phyloP scores from a whole-genome alignment of 2,888 invertebrate species.

The Brachyopa scutellaris region DNA sequence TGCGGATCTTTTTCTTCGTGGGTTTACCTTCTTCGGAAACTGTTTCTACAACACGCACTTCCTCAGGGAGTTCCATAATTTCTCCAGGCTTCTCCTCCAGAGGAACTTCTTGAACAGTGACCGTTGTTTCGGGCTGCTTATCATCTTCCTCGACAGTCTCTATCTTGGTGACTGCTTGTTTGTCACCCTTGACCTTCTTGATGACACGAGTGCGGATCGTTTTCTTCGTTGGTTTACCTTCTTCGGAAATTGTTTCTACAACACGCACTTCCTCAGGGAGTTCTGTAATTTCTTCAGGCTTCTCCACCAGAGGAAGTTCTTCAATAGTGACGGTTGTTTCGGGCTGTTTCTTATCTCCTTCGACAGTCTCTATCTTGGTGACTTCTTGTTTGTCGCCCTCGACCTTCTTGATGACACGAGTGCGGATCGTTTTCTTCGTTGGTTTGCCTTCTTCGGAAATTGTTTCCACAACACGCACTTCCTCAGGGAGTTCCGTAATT shows the following conservation, averaged over 20 bases:
- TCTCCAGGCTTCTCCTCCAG: slow-evolving; percentile 55
- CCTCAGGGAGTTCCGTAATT: slow-evolving; percentile 73
- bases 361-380: slow-evolving; percentile 80
- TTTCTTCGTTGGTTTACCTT: slow-evolving; percentile 73
- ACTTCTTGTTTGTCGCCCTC: slow-evolving; percentile 76
- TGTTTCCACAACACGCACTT: slow-evolving; percentile 61
- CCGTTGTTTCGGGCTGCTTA: slow-evolving; percentile 78
- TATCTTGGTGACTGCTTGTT: slow-evolving; percentile 78
- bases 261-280: slow-evolving; percentile 75
- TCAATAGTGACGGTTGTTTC: slow-evolving; percentile 78
- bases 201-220: slow-evolving; percentile 43
- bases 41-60: slow-evolving; percentile 76
- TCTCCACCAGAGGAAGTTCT: slow-evolving; percentile 67
- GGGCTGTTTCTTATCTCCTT: slow-evolving; percentile 80
- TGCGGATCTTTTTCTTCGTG: slow-evolving; percentile 77
- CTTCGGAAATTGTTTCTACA: slow-evolving; percentile 78
- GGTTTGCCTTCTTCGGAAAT: slow-evolving; percentile 66
- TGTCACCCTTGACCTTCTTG: slow-evolving; percentile 75
- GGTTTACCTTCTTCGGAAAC: slow-evolving; percentile 70
- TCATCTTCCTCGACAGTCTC: slow-evolving; percentile 78
- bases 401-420: slow-evolving; percentile 78
- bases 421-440: slow-evolving; percentile 77
- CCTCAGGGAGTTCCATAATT: slow-evolving; percentile 60
- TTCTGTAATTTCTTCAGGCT: slow-evolving; percentile 77
- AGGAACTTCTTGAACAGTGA: slow-evolving; percentile 70